Evolutionary conservation across 2,888 invertebrate species (phyloP).

Genomic region (Nowickia ferox): DNA sequence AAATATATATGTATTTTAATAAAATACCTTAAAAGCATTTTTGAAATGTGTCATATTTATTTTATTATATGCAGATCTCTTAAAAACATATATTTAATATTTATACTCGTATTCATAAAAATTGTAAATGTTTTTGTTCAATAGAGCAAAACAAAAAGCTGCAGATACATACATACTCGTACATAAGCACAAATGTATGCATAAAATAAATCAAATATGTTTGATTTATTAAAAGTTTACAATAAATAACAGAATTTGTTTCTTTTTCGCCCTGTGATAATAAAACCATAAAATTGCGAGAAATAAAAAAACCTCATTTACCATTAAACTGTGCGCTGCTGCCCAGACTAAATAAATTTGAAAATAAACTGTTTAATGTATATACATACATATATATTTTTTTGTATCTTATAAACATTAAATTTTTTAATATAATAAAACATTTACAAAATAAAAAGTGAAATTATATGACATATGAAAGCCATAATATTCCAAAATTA

Average conservation of each 20-base stretch:
- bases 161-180: background rate
- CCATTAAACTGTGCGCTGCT: background rate
- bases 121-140: slow-evolving; percentile 11
- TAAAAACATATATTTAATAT: background rate
- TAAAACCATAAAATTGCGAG: slow-evolving; percentile 34
- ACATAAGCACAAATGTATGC: slow-evolving; percentile 16
- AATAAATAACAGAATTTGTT: slow-evolving; percentile 13
- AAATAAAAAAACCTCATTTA: background rate
- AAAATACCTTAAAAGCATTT: background rate
- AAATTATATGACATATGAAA: slow-evolving; percentile 16
- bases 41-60: slow-evolving; percentile 1
- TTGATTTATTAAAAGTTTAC: slow-evolving; percentile 53
- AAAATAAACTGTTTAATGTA: slow-evolving; percentile 18
- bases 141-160: background rate
- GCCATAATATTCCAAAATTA: slow-evolving; percentile 34
- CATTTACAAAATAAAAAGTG: background rate
- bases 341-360: slow-evolving; percentile 3
- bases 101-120: background rate
- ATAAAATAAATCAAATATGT: slow-evolving; percentile 51
- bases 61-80: background rate
- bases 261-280: slow-evolving; percentile 28
- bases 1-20: background rate
- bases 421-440: slow-evolving; percentile 26
- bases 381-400: no score
- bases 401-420: background rate